Conservation (phyloP, 2,888 invertebrate species). For the Thecophora atra region DNA sequence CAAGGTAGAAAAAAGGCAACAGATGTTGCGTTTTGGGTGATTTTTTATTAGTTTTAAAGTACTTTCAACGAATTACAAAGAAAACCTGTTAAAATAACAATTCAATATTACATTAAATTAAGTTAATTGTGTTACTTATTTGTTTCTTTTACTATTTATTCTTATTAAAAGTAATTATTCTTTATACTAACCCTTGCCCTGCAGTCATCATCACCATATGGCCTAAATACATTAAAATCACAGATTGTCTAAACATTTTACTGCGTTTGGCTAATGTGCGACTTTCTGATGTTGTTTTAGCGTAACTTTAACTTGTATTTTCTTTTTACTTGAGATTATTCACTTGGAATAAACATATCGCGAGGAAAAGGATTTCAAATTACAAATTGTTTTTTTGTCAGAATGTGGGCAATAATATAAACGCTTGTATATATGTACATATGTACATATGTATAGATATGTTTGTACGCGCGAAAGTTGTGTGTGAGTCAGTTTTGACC, state of each 20-base stretch:
- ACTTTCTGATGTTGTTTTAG: neutral
- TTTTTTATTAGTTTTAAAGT: neutral
- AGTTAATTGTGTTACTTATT: neutral
- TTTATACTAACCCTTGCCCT: constrained; percentile 48
- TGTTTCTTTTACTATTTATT: neutral
- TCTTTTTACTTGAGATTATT: too few species aligned
- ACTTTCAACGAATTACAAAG: too few species aligned
- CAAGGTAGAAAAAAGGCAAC: neutral
- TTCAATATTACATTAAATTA: neutral
- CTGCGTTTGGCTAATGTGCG: constrained; percentile 33
- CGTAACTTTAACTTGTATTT: neutral
- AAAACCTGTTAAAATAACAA: neutral
- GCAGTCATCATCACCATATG: constrained; percentile 44
- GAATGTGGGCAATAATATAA: constrained; percentile 24
- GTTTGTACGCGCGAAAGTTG: neutral
- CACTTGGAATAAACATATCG: neutral
- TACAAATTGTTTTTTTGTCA: neutral
- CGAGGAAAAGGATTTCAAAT: neutral
- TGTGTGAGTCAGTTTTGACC: neutral
- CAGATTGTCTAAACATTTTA: constrained; percentile 37
- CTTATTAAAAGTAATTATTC: neutral
- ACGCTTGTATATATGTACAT: constrained; percentile 9
- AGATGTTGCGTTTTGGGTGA: neutral
- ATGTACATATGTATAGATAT: neutral
- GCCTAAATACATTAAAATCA: constrained; percentile 40